Evolutionary conservation across 2,888 invertebrate species (phyloP).

Genomic region (Junonia oenone): DNA sequence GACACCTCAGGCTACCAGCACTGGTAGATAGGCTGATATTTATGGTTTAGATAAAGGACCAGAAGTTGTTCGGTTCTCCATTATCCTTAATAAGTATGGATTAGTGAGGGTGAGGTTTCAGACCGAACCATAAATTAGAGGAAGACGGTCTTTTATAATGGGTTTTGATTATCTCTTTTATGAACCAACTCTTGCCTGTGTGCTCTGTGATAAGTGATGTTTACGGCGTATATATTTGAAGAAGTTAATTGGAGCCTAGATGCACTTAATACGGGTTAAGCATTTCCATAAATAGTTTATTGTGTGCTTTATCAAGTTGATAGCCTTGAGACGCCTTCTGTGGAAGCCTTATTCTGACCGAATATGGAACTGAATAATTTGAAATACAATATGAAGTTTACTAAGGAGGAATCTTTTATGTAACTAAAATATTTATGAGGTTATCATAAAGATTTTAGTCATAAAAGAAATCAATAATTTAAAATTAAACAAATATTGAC

Average conservation of each 20-base stretch:
- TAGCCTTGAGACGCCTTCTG: slow-evolving; percentile 16
- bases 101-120: slow-evolving; percentile 62
- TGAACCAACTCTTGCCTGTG: slow-evolving; percentile 50
- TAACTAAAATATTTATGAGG: no score
- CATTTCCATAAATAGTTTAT: slow-evolving; percentile 37
- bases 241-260: slow-evolving; percentile 52
- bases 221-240: slow-evolving; percentile 61
- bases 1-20: slow-evolving; percentile 57
- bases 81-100: slow-evolving; percentile 78
- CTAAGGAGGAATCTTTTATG: no score
- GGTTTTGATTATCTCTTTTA: slow-evolving; percentile 62
- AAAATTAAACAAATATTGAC: no score
- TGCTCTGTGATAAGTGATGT: slow-evolving; percentile 60
- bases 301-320: slow-evolving; percentile 29
- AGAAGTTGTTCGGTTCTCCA: slow-evolving; percentile 71
- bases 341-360: slow-evolving; percentile 5
- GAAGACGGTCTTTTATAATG: slow-evolving; percentile 63
- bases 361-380: slow-evolving; percentile 11
- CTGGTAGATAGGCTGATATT: slow-evolving; percentile 53
- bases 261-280: slow-evolving; percentile 31
- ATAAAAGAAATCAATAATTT: no score
- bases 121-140: slow-evolving; percentile 63
- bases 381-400: background rate
- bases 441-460: no score
- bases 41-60: slow-evolving; percentile 67